Conservation (phyloP, 2,113 vertebrate species). For the Picathartes gymnocephalus region DNA sequence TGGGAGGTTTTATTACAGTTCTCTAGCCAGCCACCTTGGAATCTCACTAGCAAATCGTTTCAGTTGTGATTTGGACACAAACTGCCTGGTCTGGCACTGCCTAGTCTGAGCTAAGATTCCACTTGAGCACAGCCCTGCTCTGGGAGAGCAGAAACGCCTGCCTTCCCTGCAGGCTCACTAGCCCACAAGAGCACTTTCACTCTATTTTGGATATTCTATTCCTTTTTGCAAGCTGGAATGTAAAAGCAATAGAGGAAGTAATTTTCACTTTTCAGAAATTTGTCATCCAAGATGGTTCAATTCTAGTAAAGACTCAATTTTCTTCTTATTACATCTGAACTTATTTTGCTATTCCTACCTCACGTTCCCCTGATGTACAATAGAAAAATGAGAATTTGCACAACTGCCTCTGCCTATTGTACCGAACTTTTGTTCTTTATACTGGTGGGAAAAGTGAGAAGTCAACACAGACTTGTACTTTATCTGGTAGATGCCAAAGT, state of each 20-base stretch:
- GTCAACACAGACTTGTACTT: not conserved
- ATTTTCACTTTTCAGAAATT: not conserved
- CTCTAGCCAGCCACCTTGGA: slow-evolving; percentile 10
- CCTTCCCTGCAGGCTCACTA: not conserved
- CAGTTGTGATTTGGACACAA: not conserved
- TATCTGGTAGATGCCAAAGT: not conserved
- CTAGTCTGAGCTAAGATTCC: slow-evolving; percentile 19
- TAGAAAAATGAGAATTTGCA: not conserved
- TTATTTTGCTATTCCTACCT: not conserved
- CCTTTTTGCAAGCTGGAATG: not conserved
- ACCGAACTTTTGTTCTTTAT: not conserved
- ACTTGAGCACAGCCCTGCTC: not conserved
- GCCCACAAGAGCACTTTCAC: not conserved
- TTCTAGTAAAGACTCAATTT: not conserved
- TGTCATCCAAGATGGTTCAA: not conserved
- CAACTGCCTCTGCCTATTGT: not conserved
- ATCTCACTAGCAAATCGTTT: not conserved
- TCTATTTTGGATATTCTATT: not conserved
- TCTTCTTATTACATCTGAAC: not conserved
- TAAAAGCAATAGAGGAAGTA: not conserved
- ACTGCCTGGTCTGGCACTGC: slow-evolving; percentile 12
- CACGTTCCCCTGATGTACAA: not conserved
- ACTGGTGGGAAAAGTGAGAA: not conserved
- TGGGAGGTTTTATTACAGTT: not conserved
- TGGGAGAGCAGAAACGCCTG: not conserved